Evolutionary conservation across 2,888 invertebrate genomes (phyloP), one percentile per base, ranked within the genome.

Genomic region (Nycteola revayana): DNA sequence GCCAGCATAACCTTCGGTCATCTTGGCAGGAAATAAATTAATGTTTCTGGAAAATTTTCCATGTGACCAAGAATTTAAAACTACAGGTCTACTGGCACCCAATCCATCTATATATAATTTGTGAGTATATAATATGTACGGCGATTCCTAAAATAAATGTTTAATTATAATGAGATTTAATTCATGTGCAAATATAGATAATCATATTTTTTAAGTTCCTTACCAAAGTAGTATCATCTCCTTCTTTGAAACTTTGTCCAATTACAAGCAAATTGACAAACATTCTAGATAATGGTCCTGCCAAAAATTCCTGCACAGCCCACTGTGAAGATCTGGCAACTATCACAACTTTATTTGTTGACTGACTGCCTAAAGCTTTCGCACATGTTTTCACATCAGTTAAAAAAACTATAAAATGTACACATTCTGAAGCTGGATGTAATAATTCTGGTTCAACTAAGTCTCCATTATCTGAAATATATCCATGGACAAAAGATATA

Each of bases 61-160:
- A 27, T 90, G 90, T 1, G 90, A 78, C 94, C 95, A 95, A 17
- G 94, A 93, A 10, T 92, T 93, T 6, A 95, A 57, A 0, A 95
- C 92, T 10, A 90, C 63, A 0, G 94, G 91, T 28, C 75, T 76
- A 62, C 94, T 94, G 0, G 93, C 90, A 11, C 94, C 95, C 52
- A 94, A 77, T 1, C 94, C 94, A 70, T 95, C 94, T 0, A 90
- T 89, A 64, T 92, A 95, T 23, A 95, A 72, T 49, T 91, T 90
- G 66, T 95, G 95, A 0, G 94, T 94, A 64, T 94, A 95, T 29
- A 95, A 72, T 49, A 94, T 92, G 66, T 91, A 94, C 7, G 94
- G 91, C 0, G 91, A 84, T 78, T 93, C 93, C 92, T 93, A 35
- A 4, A 42, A 49, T 2, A 33, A 3, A 26, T 5, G 14, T 14